These are phyloP conservation scores for Megathymus violae DNA, from an alignment of 1,140 invertebrate genomes.

Conservation along the genomic window DNA sequence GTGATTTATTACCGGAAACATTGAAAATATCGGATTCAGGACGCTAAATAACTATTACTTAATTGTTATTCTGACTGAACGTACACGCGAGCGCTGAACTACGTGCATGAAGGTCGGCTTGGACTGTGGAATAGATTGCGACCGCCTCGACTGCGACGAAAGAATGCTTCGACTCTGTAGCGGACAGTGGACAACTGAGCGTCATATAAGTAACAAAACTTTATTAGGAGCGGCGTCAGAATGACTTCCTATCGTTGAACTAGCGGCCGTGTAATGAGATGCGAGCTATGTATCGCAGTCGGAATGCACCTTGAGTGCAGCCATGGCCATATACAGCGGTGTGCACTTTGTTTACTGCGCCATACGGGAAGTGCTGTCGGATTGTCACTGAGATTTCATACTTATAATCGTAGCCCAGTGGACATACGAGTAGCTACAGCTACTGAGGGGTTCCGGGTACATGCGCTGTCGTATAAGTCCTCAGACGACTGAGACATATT, in stretches of 20 bases:
- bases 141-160: background rate
- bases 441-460: too few species aligned
- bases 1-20: too few species aligned
- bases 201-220: background rate
- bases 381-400: background rate
- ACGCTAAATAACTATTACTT: too few species aligned
- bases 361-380: background rate
- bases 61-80: too few species aligned
- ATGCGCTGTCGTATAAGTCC: too few species aligned
- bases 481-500: too few species aligned
- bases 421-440: too few species aligned
- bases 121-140: background rate
- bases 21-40: too few species aligned
- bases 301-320: background rate
- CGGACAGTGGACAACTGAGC: background rate
- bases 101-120: background rate
- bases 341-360: background rate
- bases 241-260: background rate
- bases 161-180: background rate
- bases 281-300: background rate
- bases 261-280: background rate
- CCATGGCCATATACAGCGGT: background rate
- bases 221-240: background rate
- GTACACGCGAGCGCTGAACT: too few species aligned
- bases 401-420: background rate